Evolutionary conservation across 1,140 invertebrate species (phyloP), one percentile per base, ranked within the genome.

Genomic region (Piezodorus guildinii): DNA sequence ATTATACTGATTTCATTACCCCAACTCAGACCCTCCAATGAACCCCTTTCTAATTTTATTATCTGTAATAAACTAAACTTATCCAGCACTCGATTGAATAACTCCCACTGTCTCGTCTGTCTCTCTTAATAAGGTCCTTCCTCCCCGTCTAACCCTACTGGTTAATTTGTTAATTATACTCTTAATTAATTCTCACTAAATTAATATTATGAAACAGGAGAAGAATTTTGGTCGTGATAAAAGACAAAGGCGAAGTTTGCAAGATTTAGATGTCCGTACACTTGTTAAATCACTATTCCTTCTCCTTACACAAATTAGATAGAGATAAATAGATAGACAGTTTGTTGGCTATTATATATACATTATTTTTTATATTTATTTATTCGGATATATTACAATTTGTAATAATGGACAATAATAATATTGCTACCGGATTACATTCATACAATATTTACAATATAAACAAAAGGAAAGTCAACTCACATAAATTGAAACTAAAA

Each of bases 31-130:
- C n/a, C 21, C n/a, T 19, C 8, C 21, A 49, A 21, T 17, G 46
- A 49, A 21, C 10, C n/a, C 46, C n/a, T 49, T 21, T 49, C 46
- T 49, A 49, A 49, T 49, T 49, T 49, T 21, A 49, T 49, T 49
- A 17, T 49, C n/a, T 21, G 34, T 49, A 49, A 49, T 49, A 49
- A 49, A 49, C 46, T 49, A 49, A 49, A 49, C 46, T 49, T 49
- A 49, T 19, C 46, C 46, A 17, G 2, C 17, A 2, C 21, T 14
- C 46, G 21, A 30, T n/a, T 49, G 46, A 49, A 49, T 49, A 49
- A 19, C 3, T 49, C 46, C 14, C 46, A n/a, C 46, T 21, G n/a
- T 49, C 21, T 49, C 46, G 4, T 19, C 21, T 17, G 46, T 49
- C n/a, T 6, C 46, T n/a, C 17, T n/a, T 49, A 17, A 49, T 49